Evolutionary conservation across 2,113 vertebrate species (phyloP), one percentile per base, ranked within the genome.

Genomic region (Uropsilus gracilis): DNA sequence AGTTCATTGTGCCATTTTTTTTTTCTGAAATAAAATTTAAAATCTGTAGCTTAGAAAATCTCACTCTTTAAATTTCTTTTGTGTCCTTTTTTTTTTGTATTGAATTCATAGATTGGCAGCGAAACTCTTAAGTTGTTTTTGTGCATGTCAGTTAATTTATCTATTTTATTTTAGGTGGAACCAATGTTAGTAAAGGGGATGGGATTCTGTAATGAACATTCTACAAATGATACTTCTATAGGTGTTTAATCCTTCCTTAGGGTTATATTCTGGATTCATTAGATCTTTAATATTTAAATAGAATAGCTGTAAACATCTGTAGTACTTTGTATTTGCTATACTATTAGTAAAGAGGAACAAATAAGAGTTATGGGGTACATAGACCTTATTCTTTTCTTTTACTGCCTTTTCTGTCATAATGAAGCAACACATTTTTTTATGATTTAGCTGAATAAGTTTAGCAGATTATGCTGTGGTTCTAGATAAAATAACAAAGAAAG

Each of bases 401-500:
- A 53, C 63, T 7, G 83, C 57, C 28, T 85, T 94, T 95, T 88
- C 32, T 95, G 39, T 34, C 92, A 61, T 85, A 55, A 30, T 64
- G 75, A 90, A 71, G 26, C 46, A 80, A 94, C 72, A 37, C 20
- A 2, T 92, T 30, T 80, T 84, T 61, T 8, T 24, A 0, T 76
- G 66, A n/a, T 28, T 50, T 92, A 10, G 83, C 30, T 93, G 46
- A 16, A 0, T 88, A 42, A 46, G 8, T 16, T 94, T 81, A 90
- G 32, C n/a, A 87, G 72, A 17, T 87, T 48, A 68, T 78, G 77
- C 88, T 87, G 4, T 16, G 8, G 24, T 87, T 97, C 86, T 92
- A 78, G 73, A 89, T 83, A 95, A 91, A 94, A 73, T 92, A n/a
- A 53, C 59, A 89, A 28, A 72, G 30, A 86, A 83, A 82, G 44